Conservation (phyloP, 2,797 vertebrate species). For the Delichon dasypus region DNA sequence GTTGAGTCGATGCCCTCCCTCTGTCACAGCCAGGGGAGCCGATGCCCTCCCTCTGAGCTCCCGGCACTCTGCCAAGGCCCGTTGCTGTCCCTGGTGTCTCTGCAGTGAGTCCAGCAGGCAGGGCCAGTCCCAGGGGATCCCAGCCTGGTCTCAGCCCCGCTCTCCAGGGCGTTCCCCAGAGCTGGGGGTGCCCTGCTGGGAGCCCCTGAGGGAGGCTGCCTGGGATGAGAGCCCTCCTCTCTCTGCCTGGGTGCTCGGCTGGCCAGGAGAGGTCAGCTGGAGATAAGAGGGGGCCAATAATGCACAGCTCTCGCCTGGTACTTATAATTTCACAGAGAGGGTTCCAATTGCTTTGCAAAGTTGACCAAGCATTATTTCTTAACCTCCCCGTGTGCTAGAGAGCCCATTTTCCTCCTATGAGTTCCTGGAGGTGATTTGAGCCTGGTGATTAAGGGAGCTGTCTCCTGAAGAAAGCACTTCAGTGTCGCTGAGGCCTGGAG, state of each 20-base stretch:
- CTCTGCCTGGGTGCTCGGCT: not conserved
- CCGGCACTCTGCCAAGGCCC: not conserved
- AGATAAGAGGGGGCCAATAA: slow-evolving; percentile 20
- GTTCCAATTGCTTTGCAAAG: slow-evolving; percentile 10
- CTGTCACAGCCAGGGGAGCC: too few species aligned
- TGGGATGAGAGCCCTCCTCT: not conserved
- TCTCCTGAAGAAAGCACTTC: not conserved
- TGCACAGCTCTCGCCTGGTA: not conserved
- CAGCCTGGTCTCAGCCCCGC: not conserved
- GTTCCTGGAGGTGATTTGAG: not conserved
- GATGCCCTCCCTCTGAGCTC: not conserved
- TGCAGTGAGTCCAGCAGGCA: not conserved
- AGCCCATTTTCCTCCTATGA: not conserved
- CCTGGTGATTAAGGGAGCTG: not conserved
- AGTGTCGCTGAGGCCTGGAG: not conserved
- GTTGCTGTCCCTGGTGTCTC: fast-evolving
- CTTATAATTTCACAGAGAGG: not conserved
- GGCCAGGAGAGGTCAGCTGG: slow-evolving; percentile 20
- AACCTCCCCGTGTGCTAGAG: not conserved
- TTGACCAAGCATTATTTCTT: slow-evolving; percentile 25
- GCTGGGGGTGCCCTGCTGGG: not conserved
- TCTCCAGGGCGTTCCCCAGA: fast-evolving
- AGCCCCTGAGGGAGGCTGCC: not conserved
- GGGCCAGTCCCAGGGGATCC: fast-evolving
- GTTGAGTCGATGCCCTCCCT: too few species aligned